Evolutionary conservation across 2,888 invertebrate genomes (phyloP).

Genomic region (Harpalus rufipes): DNA sequence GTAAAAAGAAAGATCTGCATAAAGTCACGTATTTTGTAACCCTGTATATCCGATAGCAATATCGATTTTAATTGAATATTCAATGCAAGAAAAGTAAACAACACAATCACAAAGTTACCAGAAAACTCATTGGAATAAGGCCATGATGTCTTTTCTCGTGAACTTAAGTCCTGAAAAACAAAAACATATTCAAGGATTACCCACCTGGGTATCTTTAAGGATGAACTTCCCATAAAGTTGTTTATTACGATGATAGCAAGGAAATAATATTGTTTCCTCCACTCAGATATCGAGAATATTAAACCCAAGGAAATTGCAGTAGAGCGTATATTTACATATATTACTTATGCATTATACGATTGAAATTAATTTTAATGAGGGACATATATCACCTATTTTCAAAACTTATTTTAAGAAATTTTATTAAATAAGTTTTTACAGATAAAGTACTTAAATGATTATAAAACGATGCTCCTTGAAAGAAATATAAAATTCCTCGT

Average conservation of each 20-base stretch:
- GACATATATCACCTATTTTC: too few species aligned
- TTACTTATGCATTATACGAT: neutral
- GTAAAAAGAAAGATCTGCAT: neutral
- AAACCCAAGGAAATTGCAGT: slow-evolving; percentile 5
- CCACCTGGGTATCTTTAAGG: neutral
- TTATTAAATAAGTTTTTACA: too few species aligned
- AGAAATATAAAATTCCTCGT: too few species aligned
- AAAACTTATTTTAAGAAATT: too few species aligned
- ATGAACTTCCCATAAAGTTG: slow-evolving; percentile 11
- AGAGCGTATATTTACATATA: neutral
- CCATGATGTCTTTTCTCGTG: neutral
- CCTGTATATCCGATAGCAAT: neutral
- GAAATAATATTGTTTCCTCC: slow-evolving; percentile 13
- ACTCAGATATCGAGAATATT: neutral
- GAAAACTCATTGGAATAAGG: slow-evolving; percentile 30
- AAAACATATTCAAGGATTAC: slow-evolving; percentile 16
- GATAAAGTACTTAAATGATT: too few species aligned
- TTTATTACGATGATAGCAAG: slow-evolving; percentile 7
- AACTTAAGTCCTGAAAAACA: slow-evolving; percentile 12
- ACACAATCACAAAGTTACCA: slow-evolving; percentile 1
- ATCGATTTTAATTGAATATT: slow-evolving; percentile 12
- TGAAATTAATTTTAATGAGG: too few species aligned
- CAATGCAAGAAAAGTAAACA: neutral
- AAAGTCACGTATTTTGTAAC: neutral
- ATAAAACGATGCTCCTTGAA: too few species aligned